phyloP scores from a whole-genome alignment of 2,888 invertebrate species.

The Hydriomena furcata region DNA sequence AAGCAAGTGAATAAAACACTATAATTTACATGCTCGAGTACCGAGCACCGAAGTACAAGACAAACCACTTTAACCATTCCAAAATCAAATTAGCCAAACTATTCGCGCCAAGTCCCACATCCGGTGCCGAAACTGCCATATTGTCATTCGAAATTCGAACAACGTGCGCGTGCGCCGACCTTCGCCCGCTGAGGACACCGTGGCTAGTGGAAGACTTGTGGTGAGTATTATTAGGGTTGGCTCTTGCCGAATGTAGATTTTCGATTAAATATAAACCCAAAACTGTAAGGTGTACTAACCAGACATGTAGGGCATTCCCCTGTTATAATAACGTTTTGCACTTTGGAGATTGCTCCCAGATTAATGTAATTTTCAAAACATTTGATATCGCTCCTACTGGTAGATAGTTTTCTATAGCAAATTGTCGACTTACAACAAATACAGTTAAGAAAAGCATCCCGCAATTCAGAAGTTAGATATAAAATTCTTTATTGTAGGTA shows the following conservation, averaged over 20 bases:
- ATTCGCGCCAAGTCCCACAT: constrained; percentile 52
- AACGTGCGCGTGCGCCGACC: constrained; percentile 64
- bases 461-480: too few relatives aligned
- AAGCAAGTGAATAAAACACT: neutral
- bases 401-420: too few relatives aligned
- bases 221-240: constrained; percentile 42
- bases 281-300: neutral
- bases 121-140: constrained; percentile 59
- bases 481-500: too few relatives aligned
- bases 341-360: too few relatives aligned
- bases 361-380: too few relatives aligned
- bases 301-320: neutral
- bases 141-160: constrained; percentile 60
- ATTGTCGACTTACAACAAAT: too few relatives aligned
- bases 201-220: constrained; percentile 37
- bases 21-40: constrained; percentile 4
- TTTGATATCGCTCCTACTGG: too few relatives aligned
- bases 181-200: constrained; percentile 55
- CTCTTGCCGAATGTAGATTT: constrained; percentile 12
- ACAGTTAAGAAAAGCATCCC: too few relatives aligned
- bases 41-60: constrained; percentile 21
- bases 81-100: constrained; percentile 45
- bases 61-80: constrained; percentile 19
- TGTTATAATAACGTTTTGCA: neutral
- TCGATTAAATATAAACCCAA: neutral